These are phyloP conservation scores for Philaethria dido DNA, from an alignment of 2,888 invertebrate genomes.

Conservation along the genomic window DNA sequence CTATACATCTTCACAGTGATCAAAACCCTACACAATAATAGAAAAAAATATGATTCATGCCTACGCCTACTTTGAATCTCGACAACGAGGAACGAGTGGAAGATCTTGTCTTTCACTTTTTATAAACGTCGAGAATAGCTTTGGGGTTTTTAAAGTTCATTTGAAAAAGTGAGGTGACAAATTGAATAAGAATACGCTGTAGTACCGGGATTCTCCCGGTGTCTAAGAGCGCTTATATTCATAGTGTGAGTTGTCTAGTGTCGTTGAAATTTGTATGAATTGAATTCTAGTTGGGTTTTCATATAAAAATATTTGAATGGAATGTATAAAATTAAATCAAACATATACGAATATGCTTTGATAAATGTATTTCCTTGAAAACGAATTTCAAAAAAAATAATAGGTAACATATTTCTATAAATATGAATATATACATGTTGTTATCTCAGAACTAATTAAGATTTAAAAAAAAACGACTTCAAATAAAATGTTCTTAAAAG, in stretches of 20 bases:
- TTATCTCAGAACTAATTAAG: too few relatives aligned
- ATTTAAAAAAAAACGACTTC: too few relatives aligned
- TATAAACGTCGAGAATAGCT: constrained; percentile 67
- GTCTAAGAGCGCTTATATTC: constrained; percentile 65
- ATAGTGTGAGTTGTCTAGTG: constrained; percentile 49
- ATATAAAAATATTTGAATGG: neutral
- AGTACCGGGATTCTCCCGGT: constrained; percentile 65
- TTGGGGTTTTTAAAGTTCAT: constrained; percentile 63
- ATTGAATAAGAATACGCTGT: constrained; percentile 69
- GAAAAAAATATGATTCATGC: neutral
- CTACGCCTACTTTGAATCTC: constrained; percentile 4
- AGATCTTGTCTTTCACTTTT: constrained; percentile 10
- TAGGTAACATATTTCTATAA: too few relatives aligned
- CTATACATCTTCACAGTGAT: neutral
- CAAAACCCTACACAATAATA: neutral
- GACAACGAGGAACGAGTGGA: constrained; percentile 8
- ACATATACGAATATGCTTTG: neutral
- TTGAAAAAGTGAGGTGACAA: constrained; percentile 66
- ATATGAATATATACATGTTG: too few relatives aligned
- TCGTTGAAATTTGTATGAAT: constrained; percentile 40
- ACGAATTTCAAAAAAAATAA: too few relatives aligned
- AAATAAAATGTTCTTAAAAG: too few relatives aligned
- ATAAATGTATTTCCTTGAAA: too few relatives aligned
- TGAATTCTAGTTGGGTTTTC: neutral
- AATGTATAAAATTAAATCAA: neutral